Conservation (phyloP, 2,113 vertebrate species). For the Lota lota region DNA sequence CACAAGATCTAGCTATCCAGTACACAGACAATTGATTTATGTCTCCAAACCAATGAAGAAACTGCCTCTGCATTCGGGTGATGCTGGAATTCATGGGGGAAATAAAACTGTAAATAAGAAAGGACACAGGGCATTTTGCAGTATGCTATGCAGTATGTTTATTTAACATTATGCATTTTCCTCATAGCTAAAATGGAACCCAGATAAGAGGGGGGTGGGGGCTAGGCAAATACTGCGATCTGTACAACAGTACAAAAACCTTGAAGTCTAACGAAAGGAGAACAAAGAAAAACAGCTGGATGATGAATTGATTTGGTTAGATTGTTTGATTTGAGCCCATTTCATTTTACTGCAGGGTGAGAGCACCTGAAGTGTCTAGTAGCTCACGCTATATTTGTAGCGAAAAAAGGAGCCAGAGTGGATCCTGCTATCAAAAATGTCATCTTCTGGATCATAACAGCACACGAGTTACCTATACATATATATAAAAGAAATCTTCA, state of each 20-base stretch:
- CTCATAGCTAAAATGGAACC: conserved; percentile 51
- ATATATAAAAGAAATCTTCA: conserved; percentile 69
- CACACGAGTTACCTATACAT: conserved; percentile 77
- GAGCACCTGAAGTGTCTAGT: conserved; percentile 42
- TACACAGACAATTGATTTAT: conserved; percentile 59
- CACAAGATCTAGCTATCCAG: conserved; percentile 58
- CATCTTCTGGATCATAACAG: conserved; percentile 63
- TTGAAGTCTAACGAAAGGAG: conserved; percentile 52
- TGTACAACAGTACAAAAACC: conserved; percentile 48
- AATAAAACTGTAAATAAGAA: conserved; percentile 55
- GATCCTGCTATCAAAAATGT: conserved; percentile 67
- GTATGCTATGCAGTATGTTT: conserved; percentile 61
- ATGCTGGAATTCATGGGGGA: conserved; percentile 39
- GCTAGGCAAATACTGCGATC: conserved; percentile 53
- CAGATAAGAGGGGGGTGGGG: conserved; percentile 36
- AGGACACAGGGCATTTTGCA: conserved; percentile 56
- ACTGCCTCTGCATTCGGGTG: conserved; percentile 49
- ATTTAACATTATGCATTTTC: conserved; percentile 57
- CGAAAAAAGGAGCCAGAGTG: conserved; percentile 36
- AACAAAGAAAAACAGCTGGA: conserved; percentile 58
- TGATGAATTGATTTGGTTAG: not conserved
- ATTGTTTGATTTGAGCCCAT: conserved; percentile 34
- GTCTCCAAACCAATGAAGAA: conserved; percentile 57
- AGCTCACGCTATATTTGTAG: conserved; percentile 23
- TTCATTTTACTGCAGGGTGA: conserved; percentile 38